Percentiles rank a stretch among this genome's conserved stretches.
Conservation (phyloP, 2,888 invertebrate genomes). For the Spilosoma lubricipeda region DNA sequence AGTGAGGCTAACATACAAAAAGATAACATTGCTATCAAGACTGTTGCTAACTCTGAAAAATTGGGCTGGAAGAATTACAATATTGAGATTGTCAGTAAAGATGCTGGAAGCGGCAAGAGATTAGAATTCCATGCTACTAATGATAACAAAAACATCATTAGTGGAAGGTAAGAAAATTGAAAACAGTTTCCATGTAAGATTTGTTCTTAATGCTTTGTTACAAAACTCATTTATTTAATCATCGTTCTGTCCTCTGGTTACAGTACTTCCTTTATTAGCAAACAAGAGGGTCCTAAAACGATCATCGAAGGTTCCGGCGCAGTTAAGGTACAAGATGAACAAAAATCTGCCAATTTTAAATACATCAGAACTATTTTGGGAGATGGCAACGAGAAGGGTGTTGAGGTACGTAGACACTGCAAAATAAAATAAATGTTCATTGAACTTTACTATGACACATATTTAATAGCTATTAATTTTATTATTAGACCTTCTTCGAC, state of each 20-base stretch:
- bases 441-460: not conserved
- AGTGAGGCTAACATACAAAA: conserved; percentile 86
- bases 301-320: conserved; percentile 92
- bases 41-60: conserved; percentile 88
- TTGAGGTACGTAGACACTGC: conserved; percentile 72
- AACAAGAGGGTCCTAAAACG: conserved; percentile 89
- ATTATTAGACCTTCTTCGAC: conserved; percentile 87
- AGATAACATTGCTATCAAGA: conserved; percentile 88
- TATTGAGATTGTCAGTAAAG: conserved; percentile 88
- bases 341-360: conserved; percentile 91
- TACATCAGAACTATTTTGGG: conserved; percentile 88
- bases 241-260: not conserved
- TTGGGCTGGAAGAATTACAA: conserved; percentile 88
- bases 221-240: not conserved
- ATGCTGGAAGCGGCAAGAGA: conserved; percentile 86
- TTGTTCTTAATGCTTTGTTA: not conserved
- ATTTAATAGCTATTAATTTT: not conserved
- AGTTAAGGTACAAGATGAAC: conserved; percentile 89
- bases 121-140: conserved; percentile 88
- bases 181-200: not conserved
- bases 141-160: conserved; percentile 88
- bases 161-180: conserved; percentile 87
- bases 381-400: conserved; percentile 89
- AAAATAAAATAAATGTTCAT: not conserved
- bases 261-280: conserved; percentile 89